Base-by-base conservation (phyloP, 1,140 invertebrate genomes). In the Polyergus mexicanus region DNA sequence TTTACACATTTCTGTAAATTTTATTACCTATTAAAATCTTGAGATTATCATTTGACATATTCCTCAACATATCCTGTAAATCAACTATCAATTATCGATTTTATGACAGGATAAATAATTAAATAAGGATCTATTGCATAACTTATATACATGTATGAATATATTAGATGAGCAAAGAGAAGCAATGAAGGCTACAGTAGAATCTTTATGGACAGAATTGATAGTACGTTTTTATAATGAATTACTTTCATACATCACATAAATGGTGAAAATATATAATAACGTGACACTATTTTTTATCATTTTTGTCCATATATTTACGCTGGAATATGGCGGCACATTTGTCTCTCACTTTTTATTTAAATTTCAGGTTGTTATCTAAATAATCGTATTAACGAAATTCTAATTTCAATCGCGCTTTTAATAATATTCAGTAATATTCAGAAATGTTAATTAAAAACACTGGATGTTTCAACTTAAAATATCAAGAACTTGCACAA, bases 201-300 rank as follows among this genome's bases (percentile, higher is more conserved):
- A 16, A 28, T 76, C 25, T 76, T 76, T 76, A 63, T 41, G 22
- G 56, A 5, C 38, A 58, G 22, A 76, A 60, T 58, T 41, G 72
- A 62, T 38, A 62, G 44, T 44, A 41, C 22, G 35, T 76, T 76
- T 76, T 41, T 25, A 41, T 16, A 44, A 58, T 44, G 58, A 83
- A 84, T 84, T 83, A 86, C 76, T 83, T 86, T 83, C 58, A 51
- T 65, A 77, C 16, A 62, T n/a, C 44, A 63, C 54, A 77, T 66
- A 80, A 19, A 71, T 28, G 69, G 86, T 89, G 87, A 92, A 89
- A 90, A 92, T 90, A 81, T 72, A 62, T 72, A 68, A 72, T 84
- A 87, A 91, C 74, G 78, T 89, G 85, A 88, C 90, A 89, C 80
- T 85, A 86, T 89, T 87, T 85, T 90, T 91, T 87, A 92, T 89